Base-by-base conservation (phyloP, 2,113 vertebrate species). In the Diglossa brunneiventris region DNA sequence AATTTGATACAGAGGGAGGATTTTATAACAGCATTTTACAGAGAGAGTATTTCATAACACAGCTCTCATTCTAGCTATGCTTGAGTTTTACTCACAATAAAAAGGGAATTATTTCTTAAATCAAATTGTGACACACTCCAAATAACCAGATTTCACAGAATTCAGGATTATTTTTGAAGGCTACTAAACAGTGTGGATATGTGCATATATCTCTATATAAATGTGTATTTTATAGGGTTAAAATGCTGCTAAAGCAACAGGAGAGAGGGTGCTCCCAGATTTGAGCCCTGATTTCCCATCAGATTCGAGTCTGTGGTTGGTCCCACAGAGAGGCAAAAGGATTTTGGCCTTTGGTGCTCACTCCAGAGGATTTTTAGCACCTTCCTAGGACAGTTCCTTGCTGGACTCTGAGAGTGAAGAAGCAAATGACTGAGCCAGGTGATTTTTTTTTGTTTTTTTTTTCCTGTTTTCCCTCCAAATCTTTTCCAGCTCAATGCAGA, bases 391-490 rank as follows among this genome's bases (percentile, higher is more conserved):
- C 0, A 55, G 62, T 3, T 76, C 70, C 55, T 22, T 68, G 9
- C 35, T 33, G 66, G 39, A 22, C 26, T 58, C 66, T 55, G 74
- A 67, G 6, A 69, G 30, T 30, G 90, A 84, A 94, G 93, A 94
- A 96, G 94, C 89, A 96, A 97, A 97, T 93, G 90, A 92, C 88
- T 84, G 94, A 96, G 79, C 83, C 59, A 47, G 2, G 3, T 5
- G 28, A 44, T 21, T 72, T 50, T 10, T 50, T 27, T 9, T 4
- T 12, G n/a, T 5, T 2, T 3, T 23, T 28, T 56, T 66, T 31
- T 26, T 9, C 52, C 63, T 17, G 42, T 49, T 53, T 56, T 24
- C 7, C 11, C 30, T 56, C 22, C 28, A 55, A 8, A 41, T 61
- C 82, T 27, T 59, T 74, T 61, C 59, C 84, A 35, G 55, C 79